phyloP scores from a whole-genome alignment of 2,797 vertebrate genomes.

The Tapera naevia region DNA sequence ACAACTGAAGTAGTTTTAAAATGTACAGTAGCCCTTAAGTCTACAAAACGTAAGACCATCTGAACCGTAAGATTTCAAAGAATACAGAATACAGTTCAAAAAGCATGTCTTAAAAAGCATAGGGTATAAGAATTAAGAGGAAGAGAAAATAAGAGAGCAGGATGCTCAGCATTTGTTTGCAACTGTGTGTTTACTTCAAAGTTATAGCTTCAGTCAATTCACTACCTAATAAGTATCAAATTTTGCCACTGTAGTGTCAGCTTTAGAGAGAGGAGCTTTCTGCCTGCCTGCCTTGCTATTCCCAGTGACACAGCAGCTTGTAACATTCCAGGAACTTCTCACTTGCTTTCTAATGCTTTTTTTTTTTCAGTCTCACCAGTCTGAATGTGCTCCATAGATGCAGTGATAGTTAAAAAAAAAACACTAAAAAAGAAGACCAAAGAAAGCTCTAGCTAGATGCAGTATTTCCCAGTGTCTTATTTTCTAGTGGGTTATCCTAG shows the following conservation, averaged over 20 bases:
- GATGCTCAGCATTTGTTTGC: not conserved
- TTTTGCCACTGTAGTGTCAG: slow-evolving; percentile 37
- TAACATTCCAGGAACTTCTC: slow-evolving; percentile 66
- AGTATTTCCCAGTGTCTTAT: not conserved
- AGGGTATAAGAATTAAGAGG: not conserved
- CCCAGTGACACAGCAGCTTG: slow-evolving; percentile 32
- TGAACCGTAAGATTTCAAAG: not conserved
- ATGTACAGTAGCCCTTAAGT: not conserved
- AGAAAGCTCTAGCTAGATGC: slow-evolving; percentile 14
- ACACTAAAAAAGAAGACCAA: not conserved
- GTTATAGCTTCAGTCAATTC: not conserved
- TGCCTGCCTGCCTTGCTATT: slow-evolving; percentile 13
- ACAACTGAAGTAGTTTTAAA: not conserved
- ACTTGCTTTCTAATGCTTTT: not conserved
- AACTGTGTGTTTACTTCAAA: not conserved
- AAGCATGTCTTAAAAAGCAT: not conserved
- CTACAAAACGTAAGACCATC: not conserved
- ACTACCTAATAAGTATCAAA: slow-evolving; percentile 1
- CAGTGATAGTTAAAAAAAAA: not conserved
- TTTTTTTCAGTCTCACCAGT: not conserved
- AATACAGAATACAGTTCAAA: not conserved
- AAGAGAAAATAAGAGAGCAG: not conserved
- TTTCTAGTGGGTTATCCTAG: slow-evolving; percentile 14
- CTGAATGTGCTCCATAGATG: slow-evolving; percentile 55
- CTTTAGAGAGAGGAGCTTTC: slow-evolving; percentile 3